Conservation (phyloP, 2,113 vertebrate genomes). For the Crocuta crocuta region DNA sequence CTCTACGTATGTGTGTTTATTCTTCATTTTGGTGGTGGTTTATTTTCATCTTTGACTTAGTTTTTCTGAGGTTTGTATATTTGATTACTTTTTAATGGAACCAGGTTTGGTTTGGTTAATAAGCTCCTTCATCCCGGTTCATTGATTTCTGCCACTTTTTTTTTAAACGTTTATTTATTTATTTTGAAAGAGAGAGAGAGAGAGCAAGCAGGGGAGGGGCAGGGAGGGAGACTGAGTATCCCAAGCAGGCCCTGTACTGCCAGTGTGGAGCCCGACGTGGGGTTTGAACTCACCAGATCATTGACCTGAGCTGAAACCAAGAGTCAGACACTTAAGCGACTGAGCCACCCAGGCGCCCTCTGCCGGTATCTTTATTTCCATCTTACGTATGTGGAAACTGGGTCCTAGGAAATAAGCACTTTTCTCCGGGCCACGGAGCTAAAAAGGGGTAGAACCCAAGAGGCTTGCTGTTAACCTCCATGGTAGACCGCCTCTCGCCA, state of each 20-base stretch:
- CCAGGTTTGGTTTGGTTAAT: not conserved
- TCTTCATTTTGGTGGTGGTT: not conserved
- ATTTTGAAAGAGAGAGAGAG: no score
- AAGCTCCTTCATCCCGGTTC: not conserved
- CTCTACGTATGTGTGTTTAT: not conserved
- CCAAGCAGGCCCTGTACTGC: no score
- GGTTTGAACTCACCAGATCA: no score
- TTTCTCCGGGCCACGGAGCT: not conserved
- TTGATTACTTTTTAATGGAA: not conserved
- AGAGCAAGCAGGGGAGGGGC: no score
- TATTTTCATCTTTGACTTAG: not conserved
- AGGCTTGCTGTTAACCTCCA: not conserved
- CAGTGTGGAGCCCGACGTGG: no score
- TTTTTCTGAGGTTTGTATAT: not conserved
- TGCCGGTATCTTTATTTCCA: not conserved
- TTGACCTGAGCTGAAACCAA: no score
- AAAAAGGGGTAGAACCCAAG: not conserved
- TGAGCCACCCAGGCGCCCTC: no score
- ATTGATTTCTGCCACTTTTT: not conserved
- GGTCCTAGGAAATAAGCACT: not conserved
- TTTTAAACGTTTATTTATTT: not conserved
- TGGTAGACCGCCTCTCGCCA: rapidly evolving
- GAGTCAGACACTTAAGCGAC: no score
- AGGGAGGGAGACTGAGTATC: no score
- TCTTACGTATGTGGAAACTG: not conserved